These are phyloP conservation scores for Zingel zingel DNA, from an alignment of 2,113 vertebrate species.

Conservation along the genomic window DNA sequence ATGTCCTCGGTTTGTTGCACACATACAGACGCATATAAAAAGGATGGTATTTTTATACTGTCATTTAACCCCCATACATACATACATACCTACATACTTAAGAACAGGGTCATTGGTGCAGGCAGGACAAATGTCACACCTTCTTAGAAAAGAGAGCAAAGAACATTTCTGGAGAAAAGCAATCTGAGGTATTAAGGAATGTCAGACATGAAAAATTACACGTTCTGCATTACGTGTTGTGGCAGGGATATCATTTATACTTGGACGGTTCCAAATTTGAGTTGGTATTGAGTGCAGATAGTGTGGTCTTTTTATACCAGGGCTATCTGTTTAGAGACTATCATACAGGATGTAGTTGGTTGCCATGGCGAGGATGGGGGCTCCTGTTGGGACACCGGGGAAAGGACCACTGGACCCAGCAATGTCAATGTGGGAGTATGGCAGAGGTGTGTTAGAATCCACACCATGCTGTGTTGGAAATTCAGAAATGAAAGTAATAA, in stretches of 20 bases:
- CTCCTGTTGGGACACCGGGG: constrained; percentile 86
- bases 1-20: not conserved
- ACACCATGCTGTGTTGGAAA: constrained; percentile 78
- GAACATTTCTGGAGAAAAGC: constrained; percentile 21
- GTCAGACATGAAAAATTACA: not conserved
- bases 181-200: constrained; percentile 36
- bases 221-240: not conserved
- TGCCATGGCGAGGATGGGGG: constrained; percentile 85
- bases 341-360: constrained; percentile 79
- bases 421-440: constrained; percentile 87
- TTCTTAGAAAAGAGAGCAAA: constrained; percentile 27
- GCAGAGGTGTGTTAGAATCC: constrained; percentile 81
- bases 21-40: constrained; percentile 24
- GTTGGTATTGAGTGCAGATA: constrained; percentile 8
- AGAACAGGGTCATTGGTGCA: constrained; percentile 11
- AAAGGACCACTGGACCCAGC: constrained; percentile 88
- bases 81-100: not conserved
- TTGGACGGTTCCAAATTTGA: constrained; percentile 23
- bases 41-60: constrained; percentile 3
- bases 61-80: constrained; percentile 42
- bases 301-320: not conserved
- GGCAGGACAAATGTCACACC: not conserved
- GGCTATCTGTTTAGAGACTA: constrained; percentile 24
- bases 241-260: constrained; percentile 12
- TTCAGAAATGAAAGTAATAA: not conserved